Percentiles rank a stretch among this genome's conserved stretches.
Conservation (phyloP, 1,140 invertebrate species). For the Megathymus violae region DNA sequence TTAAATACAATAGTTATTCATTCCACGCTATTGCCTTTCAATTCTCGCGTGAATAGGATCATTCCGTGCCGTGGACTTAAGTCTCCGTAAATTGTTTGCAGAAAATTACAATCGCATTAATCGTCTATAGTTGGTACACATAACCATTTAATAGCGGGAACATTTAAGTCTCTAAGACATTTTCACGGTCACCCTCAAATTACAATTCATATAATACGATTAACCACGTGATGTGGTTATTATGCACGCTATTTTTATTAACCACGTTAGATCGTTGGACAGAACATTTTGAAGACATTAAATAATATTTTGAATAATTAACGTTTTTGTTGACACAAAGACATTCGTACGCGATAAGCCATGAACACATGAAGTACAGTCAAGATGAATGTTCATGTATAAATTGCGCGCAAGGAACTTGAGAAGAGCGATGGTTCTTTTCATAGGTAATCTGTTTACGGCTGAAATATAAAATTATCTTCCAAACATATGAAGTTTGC, state of each 20-base stretch:
- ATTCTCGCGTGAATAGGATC: slow-evolving; percentile 73
- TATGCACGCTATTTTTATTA: no score
- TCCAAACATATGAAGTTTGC: slow-evolving; percentile 81
- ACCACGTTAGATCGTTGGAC: neutral
- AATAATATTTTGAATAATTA: slow-evolving; percentile 2
- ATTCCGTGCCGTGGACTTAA: slow-evolving; percentile 49
- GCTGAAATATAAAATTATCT: slow-evolving; percentile 83
- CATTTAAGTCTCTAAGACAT: neutral
- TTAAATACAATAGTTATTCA: slow-evolving; percentile 35
- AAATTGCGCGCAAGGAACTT: slow-evolving; percentile 58
- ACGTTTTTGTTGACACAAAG: slow-evolving; percentile 8
- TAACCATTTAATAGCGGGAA: slow-evolving; percentile 3
- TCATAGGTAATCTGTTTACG: slow-evolving; percentile 80
- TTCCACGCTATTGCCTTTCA: slow-evolving; percentile 60
- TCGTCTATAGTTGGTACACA: neutral
- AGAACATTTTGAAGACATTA: neutral
- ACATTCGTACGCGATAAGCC: slow-evolving; percentile 23
- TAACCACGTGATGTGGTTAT: no score
- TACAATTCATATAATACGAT: neutral
- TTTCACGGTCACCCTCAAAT: neutral
- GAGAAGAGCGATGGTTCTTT: slow-evolving; percentile 72
- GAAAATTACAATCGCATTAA: slow-evolving; percentile 39
- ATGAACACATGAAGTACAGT: slow-evolving; percentile 51
- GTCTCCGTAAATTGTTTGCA: slow-evolving; percentile 46
- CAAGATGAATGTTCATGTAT: slow-evolving; percentile 55